Evolutionary conservation across 2,888 invertebrate species (phyloP).

Genomic region (Neuroscelio doddi): DNA sequence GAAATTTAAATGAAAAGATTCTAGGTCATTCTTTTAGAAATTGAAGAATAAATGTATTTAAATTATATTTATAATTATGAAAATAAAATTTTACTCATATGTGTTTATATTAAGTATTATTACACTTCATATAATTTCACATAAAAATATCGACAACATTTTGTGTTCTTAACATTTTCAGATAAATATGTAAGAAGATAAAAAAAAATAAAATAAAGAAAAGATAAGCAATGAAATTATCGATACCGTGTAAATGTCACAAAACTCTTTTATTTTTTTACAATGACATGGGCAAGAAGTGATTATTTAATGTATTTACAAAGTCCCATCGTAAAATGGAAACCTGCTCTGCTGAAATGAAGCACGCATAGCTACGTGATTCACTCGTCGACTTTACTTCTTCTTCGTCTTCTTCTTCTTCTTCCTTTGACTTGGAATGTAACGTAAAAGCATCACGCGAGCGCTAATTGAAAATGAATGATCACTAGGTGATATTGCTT

Average conservation of each 20-base stretch:
- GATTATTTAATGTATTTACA: conserved; percentile 29
- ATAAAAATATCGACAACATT: too few species aligned
- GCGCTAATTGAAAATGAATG: conserved; percentile 57
- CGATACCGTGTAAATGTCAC: conserved; percentile 18
- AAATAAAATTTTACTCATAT: too few species aligned
- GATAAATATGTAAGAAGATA: too few species aligned
- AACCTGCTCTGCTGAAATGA: conserved; percentile 31
- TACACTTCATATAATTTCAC: too few species aligned
- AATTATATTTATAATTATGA: too few species aligned
- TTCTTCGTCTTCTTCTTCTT: conserved; percentile 14
- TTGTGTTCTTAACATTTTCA: too few species aligned
- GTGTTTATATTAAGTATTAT: too few species aligned
- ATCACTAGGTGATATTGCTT: conserved; percentile 37
- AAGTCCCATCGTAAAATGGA: conserved; percentile 29
- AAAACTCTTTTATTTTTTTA: conserved; percentile 7
- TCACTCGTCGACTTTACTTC: conserved; percentile 32
- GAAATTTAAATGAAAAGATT: too few species aligned
- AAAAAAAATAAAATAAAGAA: too few species aligned
- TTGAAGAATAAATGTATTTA: too few species aligned
- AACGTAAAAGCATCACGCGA: conserved; percentile 48
- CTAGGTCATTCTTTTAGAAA: too few species aligned
- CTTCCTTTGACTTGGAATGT: conserved; percentile 38
- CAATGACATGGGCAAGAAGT: conserved; percentile 6
- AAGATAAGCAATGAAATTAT: too few species aligned
- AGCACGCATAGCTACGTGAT: conserved; percentile 33